Evolutionary conservation across 2,888 invertebrate species (phyloP), one percentile per base, ranked within the genome.

Genomic region (Rhagonycha fulva): DNA sequence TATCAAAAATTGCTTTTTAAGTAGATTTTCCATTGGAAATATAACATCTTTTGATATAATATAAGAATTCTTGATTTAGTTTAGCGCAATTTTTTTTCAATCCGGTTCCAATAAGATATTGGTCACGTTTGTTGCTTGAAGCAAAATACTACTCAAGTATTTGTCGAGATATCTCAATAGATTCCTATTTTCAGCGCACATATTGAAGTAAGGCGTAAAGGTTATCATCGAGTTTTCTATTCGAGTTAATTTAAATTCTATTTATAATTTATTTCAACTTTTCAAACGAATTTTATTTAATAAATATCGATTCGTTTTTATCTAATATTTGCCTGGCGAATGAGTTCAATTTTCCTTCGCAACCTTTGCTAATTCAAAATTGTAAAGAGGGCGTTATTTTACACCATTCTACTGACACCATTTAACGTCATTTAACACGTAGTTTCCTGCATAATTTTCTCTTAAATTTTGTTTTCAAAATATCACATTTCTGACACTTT

Each of bases 171-270:
- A 62, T 70, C 70, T 62, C 70, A 62, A 62, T 62, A 62, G 70
- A 70, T 70, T 62, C 62, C 70, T 30, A 62, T 70, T 70, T 62
- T 62, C 70, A 70, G 30, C 70, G 30, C 70, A 70, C 70, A 70
- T 70, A 70, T 70, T 62, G 70, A 70, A 47, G 47, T 47, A 47
- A 47, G 47, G 47, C 47, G 47, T 47, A 47, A 47, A 47, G 47
- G 47, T 47, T 47, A 47, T 47, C 47, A n/a, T 47, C 47, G 47
- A 47, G 47, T 47, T 47, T 47, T 47, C 47, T 47, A 47, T 47
- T 47, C 47, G n/a, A 47, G 47, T 47, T 47, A 47, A 47, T 47
- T 47, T 47, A n/a, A 47, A 47, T 47, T 47, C 47, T 47, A 47
- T 47, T 47, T 47, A 47, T 47, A 47, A 47, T 47, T 47, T 47